These are phyloP conservation scores for Dasypogon diadema DNA, from an alignment of 2,888 invertebrate genomes.

Conservation along the genomic window DNA sequence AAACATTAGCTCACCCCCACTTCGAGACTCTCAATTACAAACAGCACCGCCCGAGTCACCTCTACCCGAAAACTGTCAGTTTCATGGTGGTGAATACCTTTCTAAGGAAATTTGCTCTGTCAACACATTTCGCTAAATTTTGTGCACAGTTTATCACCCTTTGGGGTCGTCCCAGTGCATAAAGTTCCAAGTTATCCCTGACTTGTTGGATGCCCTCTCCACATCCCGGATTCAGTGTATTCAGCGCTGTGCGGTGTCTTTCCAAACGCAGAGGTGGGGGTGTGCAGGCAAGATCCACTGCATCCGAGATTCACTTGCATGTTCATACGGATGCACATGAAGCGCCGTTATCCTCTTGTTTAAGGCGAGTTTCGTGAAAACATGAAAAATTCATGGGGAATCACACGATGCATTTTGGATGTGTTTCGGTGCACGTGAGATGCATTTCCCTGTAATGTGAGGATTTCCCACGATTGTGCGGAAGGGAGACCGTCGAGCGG, in stretches of 20 bases:
- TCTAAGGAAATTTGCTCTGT: slow-evolving; percentile 48
- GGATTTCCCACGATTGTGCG: neutral
- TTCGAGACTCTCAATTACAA: neutral
- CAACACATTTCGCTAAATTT: slow-evolving; percentile 50
- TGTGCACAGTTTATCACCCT: slow-evolving; percentile 51
- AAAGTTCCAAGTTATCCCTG: slow-evolving; percentile 29
- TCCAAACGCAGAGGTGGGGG: neutral
- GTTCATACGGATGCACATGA: slow-evolving; percentile 28
- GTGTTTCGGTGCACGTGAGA: neutral
- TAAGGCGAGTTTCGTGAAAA: neutral
- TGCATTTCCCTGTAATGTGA: neutral
- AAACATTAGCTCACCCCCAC: slow-evolving; percentile 32
- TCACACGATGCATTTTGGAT: slow-evolving; percentile 9
- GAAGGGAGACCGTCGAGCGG: slow-evolving; percentile 12
- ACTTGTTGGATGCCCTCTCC: slow-evolving; percentile 17
- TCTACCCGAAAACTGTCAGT: slow-evolving; percentile 30
- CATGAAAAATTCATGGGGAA: slow-evolving; percentile 48
- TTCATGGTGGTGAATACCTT: slow-evolving; percentile 37
- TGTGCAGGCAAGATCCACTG: neutral
- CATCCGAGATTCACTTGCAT: slow-evolving; percentile 19
- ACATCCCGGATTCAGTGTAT: neutral
- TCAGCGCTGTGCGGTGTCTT: neutral
- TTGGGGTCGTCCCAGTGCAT: slow-evolving; percentile 29
- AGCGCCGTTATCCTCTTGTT: slow-evolving; percentile 28
- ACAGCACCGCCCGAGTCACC: slow-evolving; percentile 1